phyloP scores from a whole-genome alignment of 2,888 invertebrate species.

The Cataglyphis cursor region DNA sequence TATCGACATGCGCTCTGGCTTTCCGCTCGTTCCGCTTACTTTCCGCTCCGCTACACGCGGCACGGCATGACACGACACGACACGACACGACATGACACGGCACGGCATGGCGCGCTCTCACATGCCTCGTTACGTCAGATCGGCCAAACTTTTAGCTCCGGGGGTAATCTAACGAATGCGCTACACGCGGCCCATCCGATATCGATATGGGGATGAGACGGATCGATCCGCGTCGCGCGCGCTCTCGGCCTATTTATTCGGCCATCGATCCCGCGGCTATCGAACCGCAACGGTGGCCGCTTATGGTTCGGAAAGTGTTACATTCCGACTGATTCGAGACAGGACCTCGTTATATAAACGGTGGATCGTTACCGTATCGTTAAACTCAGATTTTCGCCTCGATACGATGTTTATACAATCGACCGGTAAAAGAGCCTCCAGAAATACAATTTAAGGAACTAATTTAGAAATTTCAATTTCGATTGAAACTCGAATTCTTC shows the following conservation, averaged over 20 bases:
- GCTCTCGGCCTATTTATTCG: conserved; percentile 55
- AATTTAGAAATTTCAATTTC: background rate
- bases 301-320: conserved; percentile 46
- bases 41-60: conserved; percentile 8
- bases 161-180: conserved; percentile 64
- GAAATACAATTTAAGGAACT: background rate
- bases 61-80: background rate
- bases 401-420: background rate
- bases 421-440: background rate
- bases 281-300: conserved; percentile 26
- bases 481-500: background rate
- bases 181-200: conserved; percentile 38
- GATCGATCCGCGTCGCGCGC: conserved; percentile 64
- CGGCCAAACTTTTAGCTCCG: conserved; percentile 59
- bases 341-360: conserved; percentile 22
- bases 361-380: conserved; percentile 24
- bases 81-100: conserved; percentile 24
- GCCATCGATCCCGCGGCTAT: conserved; percentile 51
- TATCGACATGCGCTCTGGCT: conserved; percentile 82
- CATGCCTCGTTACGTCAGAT: conserved; percentile 68
- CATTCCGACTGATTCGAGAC: conserved; percentile 34
- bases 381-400: conserved; percentile 8
- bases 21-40: conserved; percentile 35
- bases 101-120: conserved; percentile 43
- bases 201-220: conserved; percentile 70